These are phyloP conservation scores for Dicyrtomina minuta DNA, from an alignment of 2,888 invertebrate species.

Conservation along the genomic window DNA sequence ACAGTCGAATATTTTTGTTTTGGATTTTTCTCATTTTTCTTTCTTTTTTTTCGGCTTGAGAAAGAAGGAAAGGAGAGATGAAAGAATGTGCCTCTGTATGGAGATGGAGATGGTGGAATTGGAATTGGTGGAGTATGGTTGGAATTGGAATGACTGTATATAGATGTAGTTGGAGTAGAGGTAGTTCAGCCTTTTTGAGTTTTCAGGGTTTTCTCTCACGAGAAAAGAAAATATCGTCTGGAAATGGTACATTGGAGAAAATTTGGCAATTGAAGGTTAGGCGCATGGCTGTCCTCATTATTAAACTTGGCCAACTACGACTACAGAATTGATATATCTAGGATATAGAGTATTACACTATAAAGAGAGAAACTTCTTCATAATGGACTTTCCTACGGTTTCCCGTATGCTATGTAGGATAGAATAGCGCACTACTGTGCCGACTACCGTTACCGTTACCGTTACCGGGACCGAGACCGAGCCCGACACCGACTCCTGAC, in stretches of 20 bases:
- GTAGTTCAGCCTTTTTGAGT: neutral
- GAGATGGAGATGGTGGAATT: neutral
- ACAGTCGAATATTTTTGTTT: neutral
- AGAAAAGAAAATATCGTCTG: too few relatives aligned
- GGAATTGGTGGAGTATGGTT: neutral
- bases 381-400: too few relatives aligned
- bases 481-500: too few relatives aligned
- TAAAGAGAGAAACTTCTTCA: too few relatives aligned
- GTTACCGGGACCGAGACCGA: too few relatives aligned
- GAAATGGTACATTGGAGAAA: constrained; percentile 24
- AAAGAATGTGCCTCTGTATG: neutral
- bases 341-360: neutral
- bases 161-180: neutral
- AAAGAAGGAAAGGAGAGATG: neutral
- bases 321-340: neutral
- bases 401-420: too few relatives aligned
- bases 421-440: too few relatives aligned
- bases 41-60: too few relatives aligned
- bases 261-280: constrained; percentile 21
- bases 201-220: constrained; percentile 1
- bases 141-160: neutral
- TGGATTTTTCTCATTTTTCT: neutral
- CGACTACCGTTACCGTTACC: too few relatives aligned
- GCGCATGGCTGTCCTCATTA: constrained; percentile 47
- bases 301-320: constrained; percentile 28